Conservation (phyloP, 53 echinoderm and acorn worm species). For the Echinometra lucunter region DNA sequence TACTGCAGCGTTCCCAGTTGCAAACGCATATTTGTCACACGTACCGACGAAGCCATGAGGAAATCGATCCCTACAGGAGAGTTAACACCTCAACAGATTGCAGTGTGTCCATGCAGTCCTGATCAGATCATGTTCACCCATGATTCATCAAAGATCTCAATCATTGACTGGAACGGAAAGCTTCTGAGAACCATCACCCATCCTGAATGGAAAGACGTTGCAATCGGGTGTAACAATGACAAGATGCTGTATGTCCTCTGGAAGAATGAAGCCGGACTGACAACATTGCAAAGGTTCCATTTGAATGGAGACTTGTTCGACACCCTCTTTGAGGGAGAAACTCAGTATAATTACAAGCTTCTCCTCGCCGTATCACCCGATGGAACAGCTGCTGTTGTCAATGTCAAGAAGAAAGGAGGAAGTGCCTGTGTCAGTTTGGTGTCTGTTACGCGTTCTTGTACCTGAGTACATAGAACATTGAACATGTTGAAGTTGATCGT, state of each 20-base stretch:
- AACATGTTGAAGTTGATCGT: too few relatives aligned
- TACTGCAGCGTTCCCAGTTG: not conserved
- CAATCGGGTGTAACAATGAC: not conserved
- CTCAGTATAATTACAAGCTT: not conserved
- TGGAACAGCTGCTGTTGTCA: not conserved
- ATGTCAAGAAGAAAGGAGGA: not conserved
- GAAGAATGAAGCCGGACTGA: not conserved
- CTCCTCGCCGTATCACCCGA: not conserved
- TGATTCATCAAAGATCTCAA: not conserved
- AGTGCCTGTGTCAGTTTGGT: too few relatives aligned
- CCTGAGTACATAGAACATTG: too few relatives aligned
- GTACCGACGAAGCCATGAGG: not conserved
- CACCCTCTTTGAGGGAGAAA: not conserved
- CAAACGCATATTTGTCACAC: not conserved
- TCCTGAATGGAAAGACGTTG: not conserved
- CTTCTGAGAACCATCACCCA: slow-evolving; percentile 11
- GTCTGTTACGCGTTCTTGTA: too few relatives aligned
- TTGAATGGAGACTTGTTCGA: not conserved
- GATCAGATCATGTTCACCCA: not conserved
- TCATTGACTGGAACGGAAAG: not conserved
- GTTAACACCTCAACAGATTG: not conserved
- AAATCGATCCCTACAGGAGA: not conserved
- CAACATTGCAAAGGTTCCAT: not conserved
- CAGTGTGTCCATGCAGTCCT: not conserved
- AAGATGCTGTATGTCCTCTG: not conserved